Evolutionary conservation across 2,888 invertebrate species (phyloP).

Genomic region (Apamea epomidion): DNA sequence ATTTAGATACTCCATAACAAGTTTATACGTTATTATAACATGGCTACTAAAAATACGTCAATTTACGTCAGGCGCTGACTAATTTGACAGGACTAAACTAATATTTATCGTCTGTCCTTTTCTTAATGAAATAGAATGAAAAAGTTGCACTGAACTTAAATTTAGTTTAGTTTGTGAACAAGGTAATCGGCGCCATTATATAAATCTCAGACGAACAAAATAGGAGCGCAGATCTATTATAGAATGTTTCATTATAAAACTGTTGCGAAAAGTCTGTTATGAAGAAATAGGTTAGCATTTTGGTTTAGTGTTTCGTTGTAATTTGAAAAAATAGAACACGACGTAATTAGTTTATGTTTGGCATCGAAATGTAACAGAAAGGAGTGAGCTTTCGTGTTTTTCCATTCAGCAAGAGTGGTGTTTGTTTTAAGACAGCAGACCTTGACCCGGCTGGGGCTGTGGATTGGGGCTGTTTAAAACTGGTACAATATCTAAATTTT

Average conservation of each 20-base stretch:
- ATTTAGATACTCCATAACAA: no score
- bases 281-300: conserved; percentile 60
- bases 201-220: conserved; percentile 37
- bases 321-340: conserved; percentile 36
- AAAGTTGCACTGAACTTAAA: no score
- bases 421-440: not conserved
- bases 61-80: no score
- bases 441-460: not conserved
- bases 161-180: no score
- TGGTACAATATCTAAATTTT: not conserved
- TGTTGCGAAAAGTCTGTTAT: conserved; percentile 27
- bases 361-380: not conserved
- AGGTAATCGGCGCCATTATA: conserved; percentile 7
- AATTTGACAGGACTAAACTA: no score
- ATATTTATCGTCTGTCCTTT: no score
- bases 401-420: not conserved
- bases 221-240: conserved; percentile 41
- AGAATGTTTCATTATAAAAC: conserved; percentile 28
- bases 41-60: no score
- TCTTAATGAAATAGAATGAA: no score
- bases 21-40: no score
- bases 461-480: not conserved
- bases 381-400: not conserved
- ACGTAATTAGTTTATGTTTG: conserved; percentile 24
- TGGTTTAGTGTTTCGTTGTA: conserved; percentile 49